Base-by-base conservation (phyloP, 2,888 invertebrate species). In the Sarcophaga carnaria region DNA sequence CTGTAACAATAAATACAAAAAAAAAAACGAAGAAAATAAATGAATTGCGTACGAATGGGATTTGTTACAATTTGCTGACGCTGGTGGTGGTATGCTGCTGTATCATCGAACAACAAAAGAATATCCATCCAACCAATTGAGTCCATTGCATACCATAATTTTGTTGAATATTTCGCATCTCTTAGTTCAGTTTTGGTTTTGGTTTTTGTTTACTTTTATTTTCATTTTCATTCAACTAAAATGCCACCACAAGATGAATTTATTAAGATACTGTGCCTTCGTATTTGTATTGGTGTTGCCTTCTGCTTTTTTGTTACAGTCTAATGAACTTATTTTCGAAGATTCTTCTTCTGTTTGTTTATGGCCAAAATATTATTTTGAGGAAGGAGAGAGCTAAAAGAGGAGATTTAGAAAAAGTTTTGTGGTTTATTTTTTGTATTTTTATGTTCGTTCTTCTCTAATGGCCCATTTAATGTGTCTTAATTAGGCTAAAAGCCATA, bases 401-500 rank as follows among this genome's bases (percentile, higher is more conserved):
- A 37, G 37, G 37, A 37, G 37, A 37, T 37, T 59, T 17, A 4
- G 37, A 45, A 37, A 72, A 74, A 80, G 59, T 76, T 81, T 70
- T 80, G 66, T 47, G 66, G 59, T 25, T 20, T 77, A 64, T 12
- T 60, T 3, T n/a, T 25, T 60, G 25, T 11, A 25, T 4, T 47
- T 67, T 62, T 62, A n/a, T 62, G n/a, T 0, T 37, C 3, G 8
- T 10, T 37, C 37, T 2, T 37, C 37, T 37, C 37, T 37, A 37
- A 37, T 37, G 37, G 37, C 37, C 37, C 62, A 60, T 45, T 45
- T 25, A 82, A 82, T 82, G 63, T 71, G 47, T 66, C 45, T 71
- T 82, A 82, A 82, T 82, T 82, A 77, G 77, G 59, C 6, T 45
- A 77, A 70, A 54, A 70, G 54, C 62, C 67, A 75, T 81, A 69